Evolutionary conservation across 2,113 vertebrate genomes (phyloP).

Genomic region (Xiphias gladius): DNA sequence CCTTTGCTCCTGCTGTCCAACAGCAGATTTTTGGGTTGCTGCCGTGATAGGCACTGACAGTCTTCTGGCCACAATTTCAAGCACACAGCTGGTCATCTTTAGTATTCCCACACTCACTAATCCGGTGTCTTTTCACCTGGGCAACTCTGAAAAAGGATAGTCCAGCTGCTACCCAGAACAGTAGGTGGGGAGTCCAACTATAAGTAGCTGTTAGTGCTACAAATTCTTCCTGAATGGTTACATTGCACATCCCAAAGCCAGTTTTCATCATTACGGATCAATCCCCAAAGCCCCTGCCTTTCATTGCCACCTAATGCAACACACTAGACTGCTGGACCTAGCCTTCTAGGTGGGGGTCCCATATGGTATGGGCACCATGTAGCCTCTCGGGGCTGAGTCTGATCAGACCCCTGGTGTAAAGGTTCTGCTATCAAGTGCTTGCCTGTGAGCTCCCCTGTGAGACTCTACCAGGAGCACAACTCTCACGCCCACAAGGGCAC

Average conservation of each 20-base stretch:
- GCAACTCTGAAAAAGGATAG: background rate
- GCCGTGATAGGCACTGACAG: too few relatives aligned
- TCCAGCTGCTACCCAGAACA: background rate
- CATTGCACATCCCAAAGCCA: too few relatives aligned
- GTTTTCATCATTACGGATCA: too few relatives aligned
- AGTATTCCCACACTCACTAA: background rate
- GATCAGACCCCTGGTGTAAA: background rate
- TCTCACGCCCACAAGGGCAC: background rate
- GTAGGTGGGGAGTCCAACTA: background rate
- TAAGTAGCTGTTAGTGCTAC: too few relatives aligned
- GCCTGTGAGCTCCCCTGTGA: background rate
- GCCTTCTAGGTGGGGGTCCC: too few relatives aligned
- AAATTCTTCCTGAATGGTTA: too few relatives aligned
- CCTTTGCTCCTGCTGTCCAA: background rate
- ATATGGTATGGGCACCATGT: too few relatives aligned
- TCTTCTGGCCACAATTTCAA: background rate
- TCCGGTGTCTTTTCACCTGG: background rate
- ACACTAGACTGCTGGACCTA: background rate
- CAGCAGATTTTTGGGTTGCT: too few relatives aligned
- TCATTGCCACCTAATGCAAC: too few relatives aligned
- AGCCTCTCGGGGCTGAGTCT: too few relatives aligned
- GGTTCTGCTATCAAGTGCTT: too few relatives aligned
- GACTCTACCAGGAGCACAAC: background rate
- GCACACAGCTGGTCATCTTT: background rate
- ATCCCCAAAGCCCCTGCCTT: too few relatives aligned